Evolutionary conservation across 2,888 invertebrate species (phyloP).

Genomic region (Drosophila mercatorum): DNA sequence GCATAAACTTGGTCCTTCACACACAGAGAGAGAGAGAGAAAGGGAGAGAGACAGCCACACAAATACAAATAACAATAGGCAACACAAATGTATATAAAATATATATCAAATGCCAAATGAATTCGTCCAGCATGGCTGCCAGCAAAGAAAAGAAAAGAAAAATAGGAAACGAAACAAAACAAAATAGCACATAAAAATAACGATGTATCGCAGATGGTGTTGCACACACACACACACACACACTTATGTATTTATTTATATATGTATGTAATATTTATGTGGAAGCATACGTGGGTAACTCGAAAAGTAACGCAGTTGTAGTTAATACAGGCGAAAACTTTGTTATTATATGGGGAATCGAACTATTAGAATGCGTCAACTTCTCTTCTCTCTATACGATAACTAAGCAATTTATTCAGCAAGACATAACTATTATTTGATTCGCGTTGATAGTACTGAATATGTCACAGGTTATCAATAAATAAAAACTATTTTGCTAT

Average conservation of each 20-base stretch:
- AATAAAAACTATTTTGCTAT: no score
- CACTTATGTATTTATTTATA: no score
- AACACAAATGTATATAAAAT: conserved; percentile 23
- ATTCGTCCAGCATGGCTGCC: conserved; percentile 38
- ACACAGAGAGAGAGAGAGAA: neutral
- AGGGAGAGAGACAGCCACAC: conserved; percentile 6
- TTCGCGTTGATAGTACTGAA: no score
- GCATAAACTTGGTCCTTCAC: conserved; percentile 28
- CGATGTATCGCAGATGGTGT: conserved; percentile 53
- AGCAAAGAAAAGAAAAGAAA: conserved; percentile 34
- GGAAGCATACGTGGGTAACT: conserved; percentile 31
- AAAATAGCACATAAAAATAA: conserved; percentile 58
- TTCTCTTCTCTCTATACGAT: no score
- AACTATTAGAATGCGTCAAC: neutral
- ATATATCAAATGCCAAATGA: conserved; percentile 58
- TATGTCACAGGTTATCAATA: no score
- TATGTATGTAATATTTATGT: neutral
- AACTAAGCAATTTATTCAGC: no score
- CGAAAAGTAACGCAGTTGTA: conserved; percentile 22
- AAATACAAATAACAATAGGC: conserved; percentile 26
- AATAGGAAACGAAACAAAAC: conserved; percentile 42
- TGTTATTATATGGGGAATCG: neutral
- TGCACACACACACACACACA: conserved; percentile 4
- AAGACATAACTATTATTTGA: no score
- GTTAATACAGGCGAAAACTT: neutral